phyloP scores from a whole-genome alignment of 2,888 invertebrate genomes.

The Napeogenes inachia region DNA sequence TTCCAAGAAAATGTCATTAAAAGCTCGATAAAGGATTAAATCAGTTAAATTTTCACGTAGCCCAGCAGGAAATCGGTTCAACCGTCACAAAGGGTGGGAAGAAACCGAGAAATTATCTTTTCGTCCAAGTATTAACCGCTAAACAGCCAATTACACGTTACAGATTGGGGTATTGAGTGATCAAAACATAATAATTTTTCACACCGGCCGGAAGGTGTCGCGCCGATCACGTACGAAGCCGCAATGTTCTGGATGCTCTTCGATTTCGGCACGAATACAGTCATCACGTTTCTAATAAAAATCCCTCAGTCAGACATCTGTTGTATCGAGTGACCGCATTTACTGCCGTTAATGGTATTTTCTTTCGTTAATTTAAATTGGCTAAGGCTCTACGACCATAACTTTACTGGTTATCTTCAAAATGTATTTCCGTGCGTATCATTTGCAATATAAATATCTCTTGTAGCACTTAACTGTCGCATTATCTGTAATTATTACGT shows the following conservation, averaged over 20 bases:
- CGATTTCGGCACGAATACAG: slow-evolving; percentile 55
- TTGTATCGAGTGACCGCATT: slow-evolving; percentile 71
- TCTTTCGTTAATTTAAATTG: slow-evolving; percentile 59
- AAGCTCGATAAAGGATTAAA: slow-evolving; percentile 73
- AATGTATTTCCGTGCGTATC: slow-evolving; percentile 32
- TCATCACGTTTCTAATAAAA: slow-evolving; percentile 75
- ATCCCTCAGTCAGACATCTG: slow-evolving; percentile 58
- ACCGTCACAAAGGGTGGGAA: slow-evolving; percentile 72
- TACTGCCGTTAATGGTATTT: slow-evolving; percentile 68
- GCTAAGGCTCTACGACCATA: slow-evolving; percentile 32
- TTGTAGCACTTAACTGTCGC: slow-evolving; percentile 25
- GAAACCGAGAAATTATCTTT: slow-evolving; percentile 74
- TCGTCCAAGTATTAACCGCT: slow-evolving; percentile 69
- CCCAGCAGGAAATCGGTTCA: slow-evolving; percentile 72
- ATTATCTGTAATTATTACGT: slow-evolving; percentile 33
- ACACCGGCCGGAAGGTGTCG: slow-evolving; percentile 75
- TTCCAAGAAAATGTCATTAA: slow-evolving; percentile 73
- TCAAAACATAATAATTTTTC: slow-evolving; percentile 71
- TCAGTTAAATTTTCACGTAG: slow-evolving; percentile 73
- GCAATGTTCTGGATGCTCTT: slow-evolving; percentile 52
- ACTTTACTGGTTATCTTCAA: slow-evolving; percentile 30
- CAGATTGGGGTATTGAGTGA: slow-evolving; percentile 71
- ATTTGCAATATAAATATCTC: slow-evolving; percentile 26
- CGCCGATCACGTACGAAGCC: slow-evolving; percentile 60
- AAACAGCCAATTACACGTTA: slow-evolving; percentile 74